Evolutionary conservation across 2,888 invertebrate genomes (phyloP).

Genomic region (Tenthredo amoena): DNA sequence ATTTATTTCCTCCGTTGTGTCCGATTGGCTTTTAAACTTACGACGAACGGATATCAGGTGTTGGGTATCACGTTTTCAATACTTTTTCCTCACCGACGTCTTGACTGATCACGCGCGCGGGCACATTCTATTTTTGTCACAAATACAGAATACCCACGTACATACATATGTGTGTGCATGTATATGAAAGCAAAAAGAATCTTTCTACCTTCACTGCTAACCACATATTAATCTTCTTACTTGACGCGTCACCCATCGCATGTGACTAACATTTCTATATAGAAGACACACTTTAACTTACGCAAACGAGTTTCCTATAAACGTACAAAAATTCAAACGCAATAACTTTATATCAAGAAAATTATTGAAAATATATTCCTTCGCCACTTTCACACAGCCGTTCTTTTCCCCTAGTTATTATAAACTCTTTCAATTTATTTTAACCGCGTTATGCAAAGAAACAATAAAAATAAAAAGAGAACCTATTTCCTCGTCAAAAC

Average conservation of each 20-base stretch:
- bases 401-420: background rate
- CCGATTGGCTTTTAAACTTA: conserved; percentile 14
- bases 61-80: conserved; percentile 17
- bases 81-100: background rate
- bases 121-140: conserved; percentile 1
- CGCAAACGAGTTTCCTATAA: background rate
- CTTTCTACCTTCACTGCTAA: background rate
- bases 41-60: conserved; percentile 3
- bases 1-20: background rate
- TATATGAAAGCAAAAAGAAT: background rate
- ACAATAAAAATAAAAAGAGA: background rate
- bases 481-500: background rate
- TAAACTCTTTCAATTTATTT: background rate
- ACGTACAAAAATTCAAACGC: background rate
- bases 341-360: background rate
- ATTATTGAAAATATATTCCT: background rate
- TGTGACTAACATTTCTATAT: background rate
- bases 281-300: background rate
- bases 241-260: background rate
- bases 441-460: background rate
- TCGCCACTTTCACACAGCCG: background rate
- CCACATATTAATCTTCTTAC: conserved; percentile 17
- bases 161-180: too few relatives aligned
- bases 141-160: background rate
- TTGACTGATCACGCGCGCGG: conserved; percentile 14